Evolutionary conservation across 1,140 invertebrate genomes (phyloP).

Genomic region (Chironomus tepperi): DNA sequence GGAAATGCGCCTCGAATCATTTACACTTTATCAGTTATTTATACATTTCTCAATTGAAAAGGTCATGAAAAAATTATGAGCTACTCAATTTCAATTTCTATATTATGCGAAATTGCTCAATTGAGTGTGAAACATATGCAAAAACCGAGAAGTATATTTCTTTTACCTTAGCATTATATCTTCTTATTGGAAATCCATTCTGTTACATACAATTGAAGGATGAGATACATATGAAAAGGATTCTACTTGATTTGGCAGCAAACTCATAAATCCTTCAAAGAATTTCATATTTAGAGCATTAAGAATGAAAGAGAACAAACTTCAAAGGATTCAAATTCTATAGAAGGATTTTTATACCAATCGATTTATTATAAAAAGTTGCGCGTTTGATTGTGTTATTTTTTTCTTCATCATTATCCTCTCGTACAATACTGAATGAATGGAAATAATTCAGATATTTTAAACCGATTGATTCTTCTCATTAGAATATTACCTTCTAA

Average conservation of each 20-base stretch:
- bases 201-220: no score
- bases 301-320: not conserved
- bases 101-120: not conserved
- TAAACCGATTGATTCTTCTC: not conserved
- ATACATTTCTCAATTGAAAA: no score
- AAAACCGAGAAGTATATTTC: not conserved
- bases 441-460: not conserved
- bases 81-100: no score
- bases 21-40: no score
- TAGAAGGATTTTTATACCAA: not conserved
- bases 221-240: no score
- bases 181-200: no score
- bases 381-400: not conserved
- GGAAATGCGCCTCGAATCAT: no score
- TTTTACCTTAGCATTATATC: no score
- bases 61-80: no score
- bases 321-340: not conserved
- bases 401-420: not conserved
- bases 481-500: not conserved
- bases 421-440: not conserved
- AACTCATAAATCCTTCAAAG: slow-evolving; percentile 7
- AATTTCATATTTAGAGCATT: not conserved
- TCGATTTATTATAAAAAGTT: not conserved
- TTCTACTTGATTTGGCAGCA: not conserved
- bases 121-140: slow-evolving; percentile 21